These are phyloP conservation scores for Leptinotarsa rubiginosa DNA, from an alignment of 2,888 invertebrate species.

Conservation along the genomic window DNA sequence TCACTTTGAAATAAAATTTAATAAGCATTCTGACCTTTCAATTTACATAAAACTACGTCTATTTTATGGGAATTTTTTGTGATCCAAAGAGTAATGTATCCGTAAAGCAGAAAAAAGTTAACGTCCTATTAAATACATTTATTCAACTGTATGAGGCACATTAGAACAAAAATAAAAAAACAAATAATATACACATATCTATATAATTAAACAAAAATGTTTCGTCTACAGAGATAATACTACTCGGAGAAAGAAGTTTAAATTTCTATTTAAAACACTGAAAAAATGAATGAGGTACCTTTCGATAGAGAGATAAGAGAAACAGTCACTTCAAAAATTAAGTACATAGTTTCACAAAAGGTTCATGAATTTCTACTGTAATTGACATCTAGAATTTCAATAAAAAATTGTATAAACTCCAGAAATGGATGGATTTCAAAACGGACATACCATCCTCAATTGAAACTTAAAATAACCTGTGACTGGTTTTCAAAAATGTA, in stretches of 20 bases:
- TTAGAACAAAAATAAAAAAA: constrained; percentile 55
- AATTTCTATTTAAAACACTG: constrained; percentile 37
- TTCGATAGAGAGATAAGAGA: constrained; percentile 27
- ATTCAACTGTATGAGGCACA: constrained; percentile 56
- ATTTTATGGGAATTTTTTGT: no score
- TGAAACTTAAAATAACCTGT: constrained; percentile 35
- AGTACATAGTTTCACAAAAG: constrained; percentile 44
- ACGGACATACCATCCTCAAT: constrained; percentile 41
- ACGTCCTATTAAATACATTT: constrained; percentile 52
- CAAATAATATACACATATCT: constrained; percentile 47
- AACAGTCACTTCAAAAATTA: constrained; percentile 42
- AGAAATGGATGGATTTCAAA: constrained; percentile 50
- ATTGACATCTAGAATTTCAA: constrained; percentile 50
- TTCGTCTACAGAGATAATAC: constrained; percentile 48
- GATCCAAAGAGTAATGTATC: no score
- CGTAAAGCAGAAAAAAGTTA: background rate
- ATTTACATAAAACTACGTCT: no score
- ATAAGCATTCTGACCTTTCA: no score
- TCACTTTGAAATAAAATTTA: no score
- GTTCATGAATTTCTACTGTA: constrained; percentile 34
- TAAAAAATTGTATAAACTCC: constrained; percentile 19
- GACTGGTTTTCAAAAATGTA: constrained; percentile 40
- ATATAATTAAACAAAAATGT: constrained; percentile 32
- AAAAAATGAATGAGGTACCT: constrained; percentile 23
- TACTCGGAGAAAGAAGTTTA: constrained; percentile 35